Evolutionary conservation across 2,888 invertebrate species (phyloP).

Genomic region (Plutella xylostella): DNA sequence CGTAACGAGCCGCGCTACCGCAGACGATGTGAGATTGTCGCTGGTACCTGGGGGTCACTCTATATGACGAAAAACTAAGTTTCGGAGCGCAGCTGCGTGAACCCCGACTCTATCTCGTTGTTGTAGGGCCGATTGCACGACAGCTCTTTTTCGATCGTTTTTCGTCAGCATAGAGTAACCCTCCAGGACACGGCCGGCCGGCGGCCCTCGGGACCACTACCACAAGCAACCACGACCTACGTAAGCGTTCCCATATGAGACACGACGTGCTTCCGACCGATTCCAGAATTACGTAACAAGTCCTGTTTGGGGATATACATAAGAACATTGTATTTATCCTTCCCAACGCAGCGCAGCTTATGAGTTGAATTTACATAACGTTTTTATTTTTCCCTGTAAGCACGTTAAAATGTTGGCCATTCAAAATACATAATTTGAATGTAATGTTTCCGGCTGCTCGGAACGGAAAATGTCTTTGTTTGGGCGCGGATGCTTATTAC

Average conservation of each 20-base stretch:
- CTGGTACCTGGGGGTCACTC: background rate
- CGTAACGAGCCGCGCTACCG: conserved; percentile 28
- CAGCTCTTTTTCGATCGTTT: too few species aligned
- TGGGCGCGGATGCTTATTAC: conserved; percentile 55
- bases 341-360: background rate
- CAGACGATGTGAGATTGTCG: too few species aligned
- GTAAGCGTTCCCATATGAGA: background rate
- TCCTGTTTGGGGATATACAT: too few species aligned
- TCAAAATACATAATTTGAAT: conserved; percentile 25
- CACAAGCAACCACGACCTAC: background rate
- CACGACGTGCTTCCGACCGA: too few species aligned
- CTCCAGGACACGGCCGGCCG: background rate
- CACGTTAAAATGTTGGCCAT: conserved; percentile 30
- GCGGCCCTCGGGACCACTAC: background rate
- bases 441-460: conserved; percentile 36
- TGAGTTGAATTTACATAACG: too few species aligned
- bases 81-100: too few species aligned
- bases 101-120: too few species aligned
- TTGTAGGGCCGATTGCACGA: too few species aligned
- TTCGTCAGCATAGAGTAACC: too few species aligned
- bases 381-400: conserved; percentile 18
- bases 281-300: too few species aligned
- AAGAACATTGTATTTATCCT: too few species aligned
- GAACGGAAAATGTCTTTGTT: conserved; percentile 57
- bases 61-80: too few species aligned